A percentile compares a stretch with the other conserved stretches of the same genome.
Conservation (phyloP, 2,888 invertebrate genomes). For the Epistrophe eligans region DNA sequence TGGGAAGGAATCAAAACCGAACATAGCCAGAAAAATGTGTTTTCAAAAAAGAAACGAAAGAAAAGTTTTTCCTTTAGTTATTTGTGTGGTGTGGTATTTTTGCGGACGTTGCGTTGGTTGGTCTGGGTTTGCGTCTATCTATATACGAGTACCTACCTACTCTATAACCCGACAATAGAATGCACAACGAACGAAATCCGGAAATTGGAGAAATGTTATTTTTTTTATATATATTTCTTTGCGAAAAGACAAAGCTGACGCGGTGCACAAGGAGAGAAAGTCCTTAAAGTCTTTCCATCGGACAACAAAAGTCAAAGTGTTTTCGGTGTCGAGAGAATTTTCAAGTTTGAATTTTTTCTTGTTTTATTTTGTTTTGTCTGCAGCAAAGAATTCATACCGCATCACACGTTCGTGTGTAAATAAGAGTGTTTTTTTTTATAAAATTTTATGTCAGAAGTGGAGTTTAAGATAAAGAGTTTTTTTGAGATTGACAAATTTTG, state of each 20-base stretch:
- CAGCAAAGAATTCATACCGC: slow-evolving; percentile 21
- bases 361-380: slow-evolving; percentile 15
- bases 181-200: slow-evolving; percentile 25
- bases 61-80: slow-evolving; percentile 51
- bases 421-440: background rate
- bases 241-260: slow-evolving; percentile 27
- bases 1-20: slow-evolving; percentile 35
- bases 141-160: background rate
- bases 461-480: background rate
- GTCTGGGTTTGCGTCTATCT: slow-evolving; percentile 9
- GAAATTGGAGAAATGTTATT: slow-evolving; percentile 48
- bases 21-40: slow-evolving; percentile 40
- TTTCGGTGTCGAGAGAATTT: slow-evolving; percentile 40
- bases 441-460: background rate
- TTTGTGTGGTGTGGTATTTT: slow-evolving; percentile 62
- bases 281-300: slow-evolving; percentile 3
- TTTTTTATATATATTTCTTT: background rate
- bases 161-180: background rate
- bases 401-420: background rate
- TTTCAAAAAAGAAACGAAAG: background rate
- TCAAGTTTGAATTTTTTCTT: slow-evolving; percentile 25
- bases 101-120: slow-evolving; percentile 20
- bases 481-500: slow-evolving; percentile 7
- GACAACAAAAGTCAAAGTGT: slow-evolving; percentile 69
- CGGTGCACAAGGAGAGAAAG: slow-evolving; percentile 2